phyloP scores from a whole-genome alignment of 2,888 invertebrate genomes.

The Tridacna gigas region DNA sequence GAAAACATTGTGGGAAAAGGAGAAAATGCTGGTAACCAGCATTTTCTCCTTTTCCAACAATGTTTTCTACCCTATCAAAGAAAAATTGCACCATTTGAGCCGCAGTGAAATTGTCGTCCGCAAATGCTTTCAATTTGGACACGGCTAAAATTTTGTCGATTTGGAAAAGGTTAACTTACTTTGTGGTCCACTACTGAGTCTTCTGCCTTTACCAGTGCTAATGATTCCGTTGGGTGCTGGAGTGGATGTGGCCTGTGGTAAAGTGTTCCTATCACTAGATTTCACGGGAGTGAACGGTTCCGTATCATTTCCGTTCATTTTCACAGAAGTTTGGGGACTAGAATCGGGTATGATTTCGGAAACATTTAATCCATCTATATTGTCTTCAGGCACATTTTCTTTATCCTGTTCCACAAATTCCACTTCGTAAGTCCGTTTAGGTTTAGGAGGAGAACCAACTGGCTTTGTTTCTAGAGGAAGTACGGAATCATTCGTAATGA shows the following conservation, averaged over 20 bases:
- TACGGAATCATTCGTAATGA: conserved; percentile 23
- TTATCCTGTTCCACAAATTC: conserved; percentile 68
- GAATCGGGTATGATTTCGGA: conserved; percentile 61
- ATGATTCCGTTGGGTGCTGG: conserved; percentile 77
- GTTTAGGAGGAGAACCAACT: conserved; percentile 62
- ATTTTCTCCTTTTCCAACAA: too few relatives aligned
- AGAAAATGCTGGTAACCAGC: too few relatives aligned
- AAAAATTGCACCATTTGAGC: too few relatives aligned
- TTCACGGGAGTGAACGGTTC: conserved; percentile 74
- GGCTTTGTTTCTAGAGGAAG: conserved; percentile 41
- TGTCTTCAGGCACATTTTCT: conserved; percentile 68
- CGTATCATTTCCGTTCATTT: conserved; percentile 59
- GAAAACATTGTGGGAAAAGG: too few relatives aligned
- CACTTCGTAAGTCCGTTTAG: conserved; percentile 62
- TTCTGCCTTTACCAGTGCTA: conserved; percentile 56
- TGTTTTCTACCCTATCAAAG: too few relatives aligned
- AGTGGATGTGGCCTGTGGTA: conserved; percentile 79
- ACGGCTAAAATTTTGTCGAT: too few relatives aligned
- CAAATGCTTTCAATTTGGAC: too few relatives aligned
- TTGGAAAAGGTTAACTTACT: conserved; percentile 36
- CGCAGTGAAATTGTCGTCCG: too few relatives aligned
- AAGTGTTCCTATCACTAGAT: conserved; percentile 66
- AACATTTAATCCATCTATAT: conserved; percentile 60
- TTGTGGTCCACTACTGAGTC: conserved; percentile 48
- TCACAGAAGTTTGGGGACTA: conserved; percentile 65